A percentile compares a stretch with the other conserved stretches of the same genome.
These are phyloP conservation scores for Coregonus ussuriensis DNA, from an alignment of 2,797 vertebrate species.

Conservation along the genomic window DNA sequence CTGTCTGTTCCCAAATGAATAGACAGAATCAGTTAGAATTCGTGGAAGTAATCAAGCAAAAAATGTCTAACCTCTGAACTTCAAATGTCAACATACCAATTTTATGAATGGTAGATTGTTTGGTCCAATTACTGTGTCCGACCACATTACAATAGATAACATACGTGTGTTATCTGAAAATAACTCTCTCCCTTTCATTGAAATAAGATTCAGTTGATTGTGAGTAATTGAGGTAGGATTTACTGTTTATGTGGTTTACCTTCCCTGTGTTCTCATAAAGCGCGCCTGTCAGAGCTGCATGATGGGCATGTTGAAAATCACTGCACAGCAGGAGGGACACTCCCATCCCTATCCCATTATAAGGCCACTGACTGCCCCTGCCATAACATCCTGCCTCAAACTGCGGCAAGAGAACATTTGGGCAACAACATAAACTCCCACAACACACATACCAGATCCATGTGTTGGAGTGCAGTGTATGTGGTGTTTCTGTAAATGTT, in stretches of 20 bases:
- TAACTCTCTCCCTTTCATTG: not conserved
- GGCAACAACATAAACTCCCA: not conserved
- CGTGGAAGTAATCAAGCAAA: no score
- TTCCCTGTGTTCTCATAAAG: not conserved
- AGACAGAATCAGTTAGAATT: no score
- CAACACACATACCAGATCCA: not conserved
- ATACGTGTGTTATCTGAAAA: not conserved
- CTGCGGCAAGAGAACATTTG: not conserved
- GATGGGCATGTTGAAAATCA: slow-evolving; percentile 12
- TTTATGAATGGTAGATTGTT: not conserved
- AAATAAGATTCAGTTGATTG: not conserved
- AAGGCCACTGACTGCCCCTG: slow-evolving; percentile 4
- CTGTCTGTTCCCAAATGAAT: not conserved
- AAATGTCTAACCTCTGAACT: not conserved
- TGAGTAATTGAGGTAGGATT: not conserved
- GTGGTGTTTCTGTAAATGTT: slow-evolving; percentile 6
- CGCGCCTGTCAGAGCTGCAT: not conserved
- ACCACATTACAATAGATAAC: no score
- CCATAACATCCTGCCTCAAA: slow-evolving; percentile 10
- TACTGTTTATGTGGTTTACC: not conserved
- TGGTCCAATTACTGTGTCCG: not conserved
- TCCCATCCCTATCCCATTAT: slow-evolving; percentile 21
- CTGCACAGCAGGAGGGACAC: slow-evolving; percentile 28
- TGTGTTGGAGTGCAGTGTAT: no score
- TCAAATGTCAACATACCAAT: not conserved